Conservation (phyloP, 1,140 invertebrate species). For the Diabrotica virgifera region DNA sequence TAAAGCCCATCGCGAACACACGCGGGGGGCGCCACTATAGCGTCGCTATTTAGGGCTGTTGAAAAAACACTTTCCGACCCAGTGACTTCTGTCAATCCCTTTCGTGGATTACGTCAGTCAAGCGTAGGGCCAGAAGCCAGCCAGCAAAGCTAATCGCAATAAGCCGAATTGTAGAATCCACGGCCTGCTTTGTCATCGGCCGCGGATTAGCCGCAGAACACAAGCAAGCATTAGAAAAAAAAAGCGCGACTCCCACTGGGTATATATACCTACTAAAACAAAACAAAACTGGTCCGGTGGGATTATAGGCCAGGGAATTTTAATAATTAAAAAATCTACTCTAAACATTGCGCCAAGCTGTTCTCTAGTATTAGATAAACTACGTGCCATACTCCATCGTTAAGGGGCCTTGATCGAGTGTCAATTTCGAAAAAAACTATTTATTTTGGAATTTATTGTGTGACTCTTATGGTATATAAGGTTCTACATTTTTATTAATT, state of each 20-base stretch:
- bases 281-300: constrained; percentile 17
- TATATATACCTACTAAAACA: constrained; percentile 21
- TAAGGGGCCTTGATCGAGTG: too few species aligned
- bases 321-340: too few species aligned
- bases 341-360: too few species aligned
- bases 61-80: constrained; percentile 18
- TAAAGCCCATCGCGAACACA: not conserved
- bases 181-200: constrained; percentile 12
- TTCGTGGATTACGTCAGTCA: constrained; percentile 20
- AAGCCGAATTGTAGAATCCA: constrained; percentile 1
- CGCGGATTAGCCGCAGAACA: constrained; percentile 15
- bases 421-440: too few species aligned
- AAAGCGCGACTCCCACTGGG: constrained; percentile 21
- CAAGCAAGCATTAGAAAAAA: constrained; percentile 12
- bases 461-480: too few species aligned
- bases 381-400: too few species aligned
- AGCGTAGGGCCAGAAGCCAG: not conserved
- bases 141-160: constrained; percentile 10
- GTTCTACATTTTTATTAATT: too few species aligned
- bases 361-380: too few species aligned
- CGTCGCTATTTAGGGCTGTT: constrained; percentile 15
- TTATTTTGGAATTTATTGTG: too few species aligned
- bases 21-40: constrained; percentile 11
- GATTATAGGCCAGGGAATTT: constrained; percentile 4
- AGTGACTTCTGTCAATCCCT: constrained; percentile 22